phyloP scores from a whole-genome alignment of 2,888 invertebrate genomes.

The Fragum fragum region DNA sequence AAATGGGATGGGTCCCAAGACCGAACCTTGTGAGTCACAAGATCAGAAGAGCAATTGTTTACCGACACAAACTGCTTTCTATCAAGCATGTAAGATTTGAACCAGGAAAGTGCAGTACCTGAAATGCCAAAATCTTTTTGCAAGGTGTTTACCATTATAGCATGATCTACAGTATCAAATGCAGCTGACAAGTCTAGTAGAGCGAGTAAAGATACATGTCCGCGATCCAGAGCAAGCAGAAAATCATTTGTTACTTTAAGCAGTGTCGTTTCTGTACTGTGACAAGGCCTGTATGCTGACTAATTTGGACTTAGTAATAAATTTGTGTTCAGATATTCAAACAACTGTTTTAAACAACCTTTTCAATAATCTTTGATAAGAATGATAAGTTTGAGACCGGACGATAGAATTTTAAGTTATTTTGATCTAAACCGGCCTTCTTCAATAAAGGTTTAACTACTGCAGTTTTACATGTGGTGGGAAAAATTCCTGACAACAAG shows the following conservation, averaged over 20 bases:
- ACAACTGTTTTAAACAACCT: constrained; percentile 7
- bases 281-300: constrained; percentile 37
- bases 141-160: neutral
- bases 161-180: constrained; percentile 51
- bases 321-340: constrained; percentile 24
- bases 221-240: constrained; percentile 36
- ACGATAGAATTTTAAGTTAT: constrained; percentile 33
- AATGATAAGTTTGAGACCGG: constrained; percentile 45
- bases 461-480: neutral
- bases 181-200: constrained; percentile 52
- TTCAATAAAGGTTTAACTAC: constrained; percentile 19
- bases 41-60: neutral
- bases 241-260: constrained; percentile 44
- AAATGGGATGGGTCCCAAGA: neutral
- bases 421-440: constrained; percentile 21
- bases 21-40: neutral
- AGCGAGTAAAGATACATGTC: constrained; percentile 28
- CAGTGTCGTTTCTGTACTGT: constrained; percentile 42
- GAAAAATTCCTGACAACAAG: too few relatives aligned
- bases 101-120: constrained; percentile 7
- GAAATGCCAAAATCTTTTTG: neutral
- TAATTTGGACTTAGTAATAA: constrained; percentile 30
- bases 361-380: constrained; percentile 38
- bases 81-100: neutral
- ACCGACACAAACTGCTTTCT: neutral